Percentiles rank a stretch among this genome's conserved stretches.
Conservation (phyloP, 2,113 vertebrate species). For the Dicerorhinus sumatrensis region DNA sequence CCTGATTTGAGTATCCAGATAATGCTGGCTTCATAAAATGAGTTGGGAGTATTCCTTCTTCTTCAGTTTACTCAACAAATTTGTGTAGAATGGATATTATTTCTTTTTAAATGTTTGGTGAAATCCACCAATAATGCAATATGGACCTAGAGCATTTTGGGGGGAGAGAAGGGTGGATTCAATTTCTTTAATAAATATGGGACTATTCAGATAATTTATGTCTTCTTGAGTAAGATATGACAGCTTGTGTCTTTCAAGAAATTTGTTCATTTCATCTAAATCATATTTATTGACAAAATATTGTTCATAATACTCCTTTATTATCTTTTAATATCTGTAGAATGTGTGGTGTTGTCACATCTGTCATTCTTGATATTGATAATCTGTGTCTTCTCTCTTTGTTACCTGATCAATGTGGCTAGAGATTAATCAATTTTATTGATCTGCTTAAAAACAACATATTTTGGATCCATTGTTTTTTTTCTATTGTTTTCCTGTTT, state of each 20-base stretch:
- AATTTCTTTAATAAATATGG: background rate
- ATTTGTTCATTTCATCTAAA: background rate
- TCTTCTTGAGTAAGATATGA: background rate
- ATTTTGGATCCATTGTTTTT: background rate
- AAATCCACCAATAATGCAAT: background rate
- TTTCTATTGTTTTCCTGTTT: background rate
- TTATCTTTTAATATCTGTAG: background rate
- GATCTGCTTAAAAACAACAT: background rate
- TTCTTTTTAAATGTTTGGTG: background rate
- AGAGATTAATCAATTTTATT: background rate
- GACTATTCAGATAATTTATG: background rate
- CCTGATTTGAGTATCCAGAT: no score
- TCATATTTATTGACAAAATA: background rate
- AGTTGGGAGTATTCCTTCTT: background rate
- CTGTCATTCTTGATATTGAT: background rate
- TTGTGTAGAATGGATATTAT: no score
- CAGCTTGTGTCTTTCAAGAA: background rate
- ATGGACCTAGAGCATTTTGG: background rate
- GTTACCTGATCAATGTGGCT: background rate
- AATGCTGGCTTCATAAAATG: background rate
- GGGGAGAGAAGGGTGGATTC: background rate
- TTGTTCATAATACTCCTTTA: background rate
- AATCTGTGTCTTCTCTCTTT: background rate
- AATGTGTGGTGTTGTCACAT: background rate
- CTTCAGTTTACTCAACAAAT: background rate